Evolutionary conservation across 2,888 invertebrate genomes (phyloP), one percentile per base, ranked within the genome.

Genomic region (Tetropium fuscum): DNA sequence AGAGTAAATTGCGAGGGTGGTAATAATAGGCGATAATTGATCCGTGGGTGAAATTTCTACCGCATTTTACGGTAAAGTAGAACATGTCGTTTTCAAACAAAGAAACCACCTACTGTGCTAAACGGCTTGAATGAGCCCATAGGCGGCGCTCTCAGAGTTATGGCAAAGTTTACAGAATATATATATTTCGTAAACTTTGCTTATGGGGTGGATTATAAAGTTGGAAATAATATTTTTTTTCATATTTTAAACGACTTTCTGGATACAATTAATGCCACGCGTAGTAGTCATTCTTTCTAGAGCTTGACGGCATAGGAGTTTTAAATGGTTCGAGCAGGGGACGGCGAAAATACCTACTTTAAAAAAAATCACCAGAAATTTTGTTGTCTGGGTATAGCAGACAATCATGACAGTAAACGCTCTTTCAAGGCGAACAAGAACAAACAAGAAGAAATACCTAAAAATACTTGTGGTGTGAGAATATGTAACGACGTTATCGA

Each of bases 371-470:
- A 45, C 59, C 58, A 63, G 68, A 70, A 66, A 66, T 57, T 53
- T 47, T 67, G 61, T 63, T 57, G 66, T 70, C 70, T 66, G 66
- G 64, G 53, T 58, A 59, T 44, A n/a, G n/a, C n/a, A n/a, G n/a
- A n/a, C n/a, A n/a, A 6, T 36, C 18, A 25, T 45, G 59, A 63
- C 60, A 63, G 56, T 60, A 66, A 61, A 58, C 57, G 51, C 47
- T 71, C 69, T 71, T 70, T 74, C 75, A 75, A 75, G 75, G 75
- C 70, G 70, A 75, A 71, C 75, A 68, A 72, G 71, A 72, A 71
- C 75, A 68, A 72, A 71, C 71, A 72, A 73, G 72, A 70, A 72
- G 69, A 74, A 74, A 74, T 73, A 70, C 70, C 71, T 71, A 64
- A 68, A 63, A 66, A 34, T 18, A 18, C 27, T 20, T 22, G 16